phyloP scores from a whole-genome alignment of 2,113 vertebrate genomes.

The Xyrauchen texanus region DNA sequence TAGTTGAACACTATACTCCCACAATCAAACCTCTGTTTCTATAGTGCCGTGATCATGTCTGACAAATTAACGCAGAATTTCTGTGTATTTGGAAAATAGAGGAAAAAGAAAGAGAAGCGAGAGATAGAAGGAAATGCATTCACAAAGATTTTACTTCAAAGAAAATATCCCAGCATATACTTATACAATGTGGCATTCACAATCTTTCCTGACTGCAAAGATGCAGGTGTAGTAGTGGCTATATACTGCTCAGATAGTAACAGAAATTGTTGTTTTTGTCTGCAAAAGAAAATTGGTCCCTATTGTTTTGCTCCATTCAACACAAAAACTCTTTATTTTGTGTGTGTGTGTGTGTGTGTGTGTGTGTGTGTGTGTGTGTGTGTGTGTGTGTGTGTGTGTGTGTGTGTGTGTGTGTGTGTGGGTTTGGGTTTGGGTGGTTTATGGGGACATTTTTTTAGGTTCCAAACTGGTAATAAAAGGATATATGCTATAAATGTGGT shows the following conservation, averaged over 20 bases:
- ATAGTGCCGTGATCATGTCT: constrained; percentile 26
- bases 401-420: too few species aligned
- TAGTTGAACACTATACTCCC: constrained; percentile 25
- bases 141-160: not conserved
- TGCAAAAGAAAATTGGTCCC: constrained; percentile 34
- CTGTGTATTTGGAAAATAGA: constrained; percentile 24
- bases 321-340: constrained; percentile 18
- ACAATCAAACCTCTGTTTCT: constrained; percentile 46
- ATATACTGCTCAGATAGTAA: constrained; percentile 12
- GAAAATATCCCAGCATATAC: constrained; percentile 1
- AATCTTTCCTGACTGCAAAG: constrained; percentile 9
- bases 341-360: too few species aligned
- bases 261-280: constrained; percentile 6
- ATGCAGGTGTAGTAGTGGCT: not conserved
- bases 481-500: too few species aligned
- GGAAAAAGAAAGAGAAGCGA: not conserved
- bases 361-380: too few species aligned
- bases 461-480: too few species aligned
- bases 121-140: not conserved
- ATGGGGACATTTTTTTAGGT: too few species aligned
- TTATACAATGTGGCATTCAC: constrained; percentile 16
- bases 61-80: constrained; percentile 29
- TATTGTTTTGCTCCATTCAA: constrained; percentile 17
- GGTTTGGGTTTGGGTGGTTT: too few species aligned
- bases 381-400: too few species aligned